Evolutionary conservation across 1,140 invertebrate genomes (phyloP).

Genomic region (Bombus confusus): DNA sequence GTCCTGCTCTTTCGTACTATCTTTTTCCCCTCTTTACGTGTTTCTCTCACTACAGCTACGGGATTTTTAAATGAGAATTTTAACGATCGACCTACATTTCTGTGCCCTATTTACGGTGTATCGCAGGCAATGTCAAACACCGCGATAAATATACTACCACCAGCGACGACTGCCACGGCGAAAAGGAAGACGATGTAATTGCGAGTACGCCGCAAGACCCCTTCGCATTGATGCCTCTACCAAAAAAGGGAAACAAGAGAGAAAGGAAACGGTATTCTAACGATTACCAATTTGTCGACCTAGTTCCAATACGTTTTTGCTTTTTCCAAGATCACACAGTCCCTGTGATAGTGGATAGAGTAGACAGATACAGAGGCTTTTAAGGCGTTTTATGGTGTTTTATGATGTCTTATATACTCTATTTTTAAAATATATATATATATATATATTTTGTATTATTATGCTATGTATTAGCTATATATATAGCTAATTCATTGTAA

Average conservation of each 20-base stretch:
- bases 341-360: not conserved
- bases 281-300: slow-evolving; percentile 8
- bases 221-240: not conserved
- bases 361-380: no score
- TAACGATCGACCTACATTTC: slow-evolving; percentile 79
- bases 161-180: not conserved
- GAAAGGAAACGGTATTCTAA: not conserved
- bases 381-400: no score
- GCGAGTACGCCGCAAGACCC: not conserved
- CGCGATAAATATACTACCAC: slow-evolving; percentile 61
- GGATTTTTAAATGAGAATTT: slow-evolving; percentile 79
- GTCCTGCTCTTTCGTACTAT: slow-evolving; percentile 53
- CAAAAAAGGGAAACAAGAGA: not conserved
- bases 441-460: no score
- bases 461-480: no score
- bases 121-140: slow-evolving; percentile 70
- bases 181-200: slow-evolving; percentile 27
- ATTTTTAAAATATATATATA: no score
- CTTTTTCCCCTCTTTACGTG: slow-evolving; percentile 44
- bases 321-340: not conserved
- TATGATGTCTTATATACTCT: no score
- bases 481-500: not conserved
- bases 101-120: slow-evolving; percentile 69
- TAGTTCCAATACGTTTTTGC: not conserved
- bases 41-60: slow-evolving; percentile 56